Percentiles rank a stretch among this genome's conserved stretches.
phyloP scores from a whole-genome alignment of 2,113 vertebrate genomes.

The Cervus canadensis region DNA sequence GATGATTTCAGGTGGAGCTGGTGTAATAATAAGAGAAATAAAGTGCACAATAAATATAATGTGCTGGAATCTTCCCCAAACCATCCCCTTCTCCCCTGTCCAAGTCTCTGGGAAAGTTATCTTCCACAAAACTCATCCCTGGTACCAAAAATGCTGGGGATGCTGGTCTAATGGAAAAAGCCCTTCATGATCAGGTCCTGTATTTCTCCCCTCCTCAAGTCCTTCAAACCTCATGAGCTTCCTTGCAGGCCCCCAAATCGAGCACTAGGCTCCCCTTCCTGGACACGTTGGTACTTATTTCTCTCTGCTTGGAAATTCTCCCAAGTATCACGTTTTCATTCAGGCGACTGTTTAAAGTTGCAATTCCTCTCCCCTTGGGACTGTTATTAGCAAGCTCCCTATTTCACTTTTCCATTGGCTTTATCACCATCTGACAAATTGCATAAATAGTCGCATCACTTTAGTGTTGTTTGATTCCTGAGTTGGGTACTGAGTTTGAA shows the following conservation, averaged over 20 bases:
- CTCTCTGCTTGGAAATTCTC: not conserved
- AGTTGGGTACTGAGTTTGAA: not conserved
- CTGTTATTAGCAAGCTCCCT: not conserved
- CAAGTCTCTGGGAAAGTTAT: not conserved
- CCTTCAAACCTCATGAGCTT: too few relatives aligned
- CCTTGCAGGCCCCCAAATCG: not conserved
- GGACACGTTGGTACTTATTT: not conserved
- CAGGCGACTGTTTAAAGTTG: rapidly evolving
- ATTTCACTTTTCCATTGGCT: not conserved
- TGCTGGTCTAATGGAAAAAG: not conserved
- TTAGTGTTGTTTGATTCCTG: not conserved
- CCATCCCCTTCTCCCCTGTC: not conserved
- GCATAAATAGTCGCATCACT: not conserved
- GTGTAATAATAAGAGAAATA: not conserved
- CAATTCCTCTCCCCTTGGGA: not conserved
- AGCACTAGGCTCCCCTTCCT: not conserved
- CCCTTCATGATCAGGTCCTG: not conserved
- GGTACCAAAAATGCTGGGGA: not conserved
- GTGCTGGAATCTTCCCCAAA: not conserved
- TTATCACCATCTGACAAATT: not conserved
- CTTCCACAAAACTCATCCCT: not conserved
- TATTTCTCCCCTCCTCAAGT: not conserved
- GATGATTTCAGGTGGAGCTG: not conserved
- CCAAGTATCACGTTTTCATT: not conserved
- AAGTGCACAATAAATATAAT: not conserved